phyloP scores from a whole-genome alignment of 2,888 invertebrate genomes.

The Pyrochroa serraticornis region DNA sequence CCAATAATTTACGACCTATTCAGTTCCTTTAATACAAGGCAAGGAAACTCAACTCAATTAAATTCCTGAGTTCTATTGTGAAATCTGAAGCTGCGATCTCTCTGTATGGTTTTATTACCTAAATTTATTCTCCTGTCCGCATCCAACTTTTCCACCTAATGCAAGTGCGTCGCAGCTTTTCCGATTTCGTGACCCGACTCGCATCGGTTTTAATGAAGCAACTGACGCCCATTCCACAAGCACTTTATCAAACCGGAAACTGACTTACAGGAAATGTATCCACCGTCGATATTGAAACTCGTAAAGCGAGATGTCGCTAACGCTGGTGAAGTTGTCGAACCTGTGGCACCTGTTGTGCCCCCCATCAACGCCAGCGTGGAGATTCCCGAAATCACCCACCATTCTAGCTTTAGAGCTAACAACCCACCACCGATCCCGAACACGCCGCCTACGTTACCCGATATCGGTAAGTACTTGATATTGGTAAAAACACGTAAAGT shows the following conservation, averaged over 20 bases:
- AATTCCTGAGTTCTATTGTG: too few species aligned
- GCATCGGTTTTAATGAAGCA: neutral
- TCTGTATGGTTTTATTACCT: neutral
- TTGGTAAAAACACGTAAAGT: neutral
- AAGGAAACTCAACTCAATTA: too few species aligned
- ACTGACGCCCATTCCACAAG: neutral
- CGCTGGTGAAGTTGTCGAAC: neutral
- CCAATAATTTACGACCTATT: too few species aligned
- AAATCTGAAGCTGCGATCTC: too few species aligned
- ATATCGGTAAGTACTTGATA: neutral
- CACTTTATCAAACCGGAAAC: constrained; percentile 4
- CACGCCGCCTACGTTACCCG: constrained; percentile 1
- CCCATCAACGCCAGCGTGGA: neutral
- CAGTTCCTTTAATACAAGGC: too few species aligned
- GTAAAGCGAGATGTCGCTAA: constrained; percentile 17
- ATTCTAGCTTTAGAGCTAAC: neutral
- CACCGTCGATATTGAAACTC: constrained; percentile 16
- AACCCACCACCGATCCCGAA: constrained; percentile 1
- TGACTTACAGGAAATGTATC: constrained; percentile 26
- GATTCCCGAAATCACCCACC: neutral
- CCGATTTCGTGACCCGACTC: neutral
- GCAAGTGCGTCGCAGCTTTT: neutral
- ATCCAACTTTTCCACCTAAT: neutral
- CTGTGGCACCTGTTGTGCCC: neutral
- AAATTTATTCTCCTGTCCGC: neutral